Evolutionary conservation across 2,113 vertebrate genomes (phyloP).

Genomic region (Rhinolophus ferrumequinum): DNA sequence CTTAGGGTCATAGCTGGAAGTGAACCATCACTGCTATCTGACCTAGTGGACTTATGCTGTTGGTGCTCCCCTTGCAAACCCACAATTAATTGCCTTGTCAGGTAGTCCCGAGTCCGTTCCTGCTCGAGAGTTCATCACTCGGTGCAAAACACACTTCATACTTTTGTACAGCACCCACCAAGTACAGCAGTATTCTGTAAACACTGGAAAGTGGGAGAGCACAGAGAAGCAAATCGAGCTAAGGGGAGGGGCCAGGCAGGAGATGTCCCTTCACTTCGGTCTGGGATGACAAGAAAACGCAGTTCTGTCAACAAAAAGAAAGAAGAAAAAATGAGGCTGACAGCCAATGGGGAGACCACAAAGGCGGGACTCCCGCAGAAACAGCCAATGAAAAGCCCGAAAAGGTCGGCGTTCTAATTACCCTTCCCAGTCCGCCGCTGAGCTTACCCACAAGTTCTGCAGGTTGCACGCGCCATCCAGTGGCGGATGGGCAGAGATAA

Average conservation of each 20-base stretch:
- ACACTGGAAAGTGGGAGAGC: not conserved
- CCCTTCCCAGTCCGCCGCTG: rapidly evolving
- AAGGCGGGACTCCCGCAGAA: not conserved
- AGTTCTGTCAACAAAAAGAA: not conserved
- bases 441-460: rapidly evolving
- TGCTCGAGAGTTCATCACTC: not conserved
- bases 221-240: not conserved
- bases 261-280: not conserved
- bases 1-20: not conserved
- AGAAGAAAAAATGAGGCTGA: not conserved
- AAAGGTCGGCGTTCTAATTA: too few species aligned
- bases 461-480: not conserved
- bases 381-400: not conserved
- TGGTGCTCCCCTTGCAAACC: not conserved
- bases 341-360: not conserved
- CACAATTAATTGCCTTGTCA: not conserved
- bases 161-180: not conserved
- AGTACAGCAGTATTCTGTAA: not conserved
- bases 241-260: not conserved
- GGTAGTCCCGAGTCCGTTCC: not conserved
- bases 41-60: not conserved
- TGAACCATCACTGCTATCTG: not conserved
- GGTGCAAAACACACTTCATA: not conserved
- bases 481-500: rapidly evolving
- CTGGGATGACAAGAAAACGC: not conserved